Evolutionary conservation across 1,140 invertebrate genomes (phyloP).

Genomic region (Neotoxoptera formosana): DNA sequence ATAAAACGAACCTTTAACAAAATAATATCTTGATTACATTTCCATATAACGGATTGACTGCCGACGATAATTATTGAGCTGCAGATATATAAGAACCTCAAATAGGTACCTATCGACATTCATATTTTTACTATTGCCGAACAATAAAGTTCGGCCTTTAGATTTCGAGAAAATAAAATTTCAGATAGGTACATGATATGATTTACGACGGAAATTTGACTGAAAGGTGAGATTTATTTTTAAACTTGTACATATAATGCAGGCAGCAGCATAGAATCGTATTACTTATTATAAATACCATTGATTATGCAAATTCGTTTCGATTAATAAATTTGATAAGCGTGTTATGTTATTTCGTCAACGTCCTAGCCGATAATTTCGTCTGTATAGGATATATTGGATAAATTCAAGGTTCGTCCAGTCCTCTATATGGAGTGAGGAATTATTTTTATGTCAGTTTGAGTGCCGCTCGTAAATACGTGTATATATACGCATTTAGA

Average conservation of each 20-base stretch:
- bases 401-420: background rate
- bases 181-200: background rate
- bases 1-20: background rate
- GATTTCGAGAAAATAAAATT: background rate
- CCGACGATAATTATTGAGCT: background rate
- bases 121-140: background rate
- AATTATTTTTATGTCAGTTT: background rate
- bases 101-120: background rate
- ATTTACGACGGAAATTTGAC: background rate
- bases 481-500: slow-evolving; percentile 1
- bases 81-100: background rate
- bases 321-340: background rate
- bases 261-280: rapidly evolving
- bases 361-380: background rate
- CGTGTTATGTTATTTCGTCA: background rate
- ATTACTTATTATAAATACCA: background rate
- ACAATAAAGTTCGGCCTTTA: background rate
- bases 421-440: background rate
- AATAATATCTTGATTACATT: background rate
- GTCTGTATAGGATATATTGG: background rate
- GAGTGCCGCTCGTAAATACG: background rate
- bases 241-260: background rate
- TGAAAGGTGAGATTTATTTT: background rate
- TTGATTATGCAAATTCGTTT: background rate
- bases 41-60: background rate